phyloP scores from a whole-genome alignment of 1,140 invertebrate genomes.

The Solenopsis invicta region DNA sequence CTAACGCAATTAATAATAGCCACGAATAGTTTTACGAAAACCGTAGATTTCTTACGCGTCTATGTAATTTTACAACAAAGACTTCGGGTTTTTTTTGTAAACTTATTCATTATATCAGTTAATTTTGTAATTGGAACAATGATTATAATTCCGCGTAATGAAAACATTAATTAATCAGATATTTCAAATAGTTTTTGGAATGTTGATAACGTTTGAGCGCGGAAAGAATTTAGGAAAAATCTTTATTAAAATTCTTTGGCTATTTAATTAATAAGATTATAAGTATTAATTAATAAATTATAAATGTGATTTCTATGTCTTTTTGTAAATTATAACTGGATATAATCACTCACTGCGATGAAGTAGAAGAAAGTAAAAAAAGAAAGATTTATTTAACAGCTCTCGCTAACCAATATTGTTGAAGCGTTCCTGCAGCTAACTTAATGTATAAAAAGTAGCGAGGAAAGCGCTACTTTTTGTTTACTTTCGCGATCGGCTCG shows the following conservation, averaged over 20 bases:
- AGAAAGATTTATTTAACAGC: constrained; percentile 23
- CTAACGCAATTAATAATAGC: constrained; percentile 29
- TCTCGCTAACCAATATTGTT: constrained; percentile 23
- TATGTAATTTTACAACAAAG: background rate
- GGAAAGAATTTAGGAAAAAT: background rate
- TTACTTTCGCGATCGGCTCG: constrained; percentile 28
- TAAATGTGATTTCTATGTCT: background rate
- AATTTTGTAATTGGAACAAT: background rate
- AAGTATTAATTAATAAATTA: background rate
- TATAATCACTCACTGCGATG: constrained; percentile 8
- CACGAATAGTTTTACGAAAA: constrained; percentile 1
- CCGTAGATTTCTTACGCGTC: background rate
- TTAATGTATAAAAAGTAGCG: constrained; percentile 47
- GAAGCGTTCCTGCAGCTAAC: background rate
- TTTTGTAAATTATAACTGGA: background rate
- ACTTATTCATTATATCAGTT: background rate
- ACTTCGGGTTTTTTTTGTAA: background rate
- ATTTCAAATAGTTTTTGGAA: background rate
- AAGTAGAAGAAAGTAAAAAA: constrained; percentile 6
- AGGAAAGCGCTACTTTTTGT: constrained; percentile 38
- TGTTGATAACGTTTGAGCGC: background rate
- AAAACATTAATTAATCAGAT: constrained; percentile 4
- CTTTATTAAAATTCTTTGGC: background rate
- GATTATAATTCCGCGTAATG: background rate
- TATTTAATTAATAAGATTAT: background rate